A percentile compares a stretch with the other conserved stretches of the same genome.
Evolutionary conservation across 2,113 vertebrate species (phyloP).

Genomic region (Aplodontia rufa): DNA sequence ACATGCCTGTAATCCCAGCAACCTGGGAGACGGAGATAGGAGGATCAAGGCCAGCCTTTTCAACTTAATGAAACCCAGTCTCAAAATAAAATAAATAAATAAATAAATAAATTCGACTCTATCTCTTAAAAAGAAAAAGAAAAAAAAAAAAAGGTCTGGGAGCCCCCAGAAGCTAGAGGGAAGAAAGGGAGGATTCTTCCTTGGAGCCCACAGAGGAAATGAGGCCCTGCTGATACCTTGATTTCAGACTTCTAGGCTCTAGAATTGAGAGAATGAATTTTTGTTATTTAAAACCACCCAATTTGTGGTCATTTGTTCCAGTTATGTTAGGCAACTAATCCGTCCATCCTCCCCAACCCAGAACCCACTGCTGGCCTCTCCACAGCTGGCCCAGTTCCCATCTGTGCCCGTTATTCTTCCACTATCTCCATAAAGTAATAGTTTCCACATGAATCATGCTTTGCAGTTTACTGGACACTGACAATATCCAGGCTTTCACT

Average conservation of each 20-base stretch:
- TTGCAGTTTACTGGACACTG: not conserved
- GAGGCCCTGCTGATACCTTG: not conserved
- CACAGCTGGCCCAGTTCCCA: not conserved
- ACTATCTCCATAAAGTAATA: not conserved
- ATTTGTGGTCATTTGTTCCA: not conserved
- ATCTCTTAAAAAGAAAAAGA: no score
- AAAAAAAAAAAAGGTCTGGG: no score
- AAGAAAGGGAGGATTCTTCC: no score
- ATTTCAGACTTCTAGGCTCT: not conserved
- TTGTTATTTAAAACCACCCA: not conserved
- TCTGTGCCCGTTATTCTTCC: not conserved
- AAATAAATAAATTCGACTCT: no score
- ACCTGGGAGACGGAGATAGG: no score
- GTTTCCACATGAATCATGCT: not conserved
- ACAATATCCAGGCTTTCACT: not conserved
- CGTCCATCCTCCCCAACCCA: not conserved
- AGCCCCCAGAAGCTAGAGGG: no score
- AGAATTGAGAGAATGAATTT: not conserved
- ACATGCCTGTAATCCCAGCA: no score
- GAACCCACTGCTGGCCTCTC: not conserved
- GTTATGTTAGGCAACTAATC: not conserved
- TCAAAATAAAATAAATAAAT: no score
- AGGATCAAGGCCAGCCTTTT: no score
- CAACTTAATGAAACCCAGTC: no score
- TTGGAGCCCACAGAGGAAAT: no score